Evolutionary conservation across 2,888 invertebrate species (phyloP).

Genomic region (Neelides folsomi): DNA sequence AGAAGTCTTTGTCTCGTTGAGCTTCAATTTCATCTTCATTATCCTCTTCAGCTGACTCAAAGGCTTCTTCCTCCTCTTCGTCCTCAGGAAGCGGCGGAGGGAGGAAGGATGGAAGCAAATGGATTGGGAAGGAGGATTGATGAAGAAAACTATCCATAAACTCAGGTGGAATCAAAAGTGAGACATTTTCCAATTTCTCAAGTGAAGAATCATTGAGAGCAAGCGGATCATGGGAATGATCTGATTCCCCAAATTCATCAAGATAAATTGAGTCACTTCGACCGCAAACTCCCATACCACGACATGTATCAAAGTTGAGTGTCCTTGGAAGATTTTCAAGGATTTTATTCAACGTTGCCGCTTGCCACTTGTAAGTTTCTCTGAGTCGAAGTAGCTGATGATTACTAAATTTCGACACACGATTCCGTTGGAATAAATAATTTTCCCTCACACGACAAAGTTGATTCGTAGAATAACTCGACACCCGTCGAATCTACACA

Average conservation of each 20-base stretch:
- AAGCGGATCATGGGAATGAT: neutral
- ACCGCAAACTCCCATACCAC: conserved; percentile 61
- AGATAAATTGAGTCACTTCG: conserved; percentile 61
- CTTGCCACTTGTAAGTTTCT: conserved; percentile 90
- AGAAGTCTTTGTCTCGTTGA: too few species aligned
- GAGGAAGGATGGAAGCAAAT: neutral
- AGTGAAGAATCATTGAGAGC: neutral
- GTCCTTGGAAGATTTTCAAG: conserved; percentile 70
- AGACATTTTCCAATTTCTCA: conserved; percentile 26
- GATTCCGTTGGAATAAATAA: conserved; percentile 86
- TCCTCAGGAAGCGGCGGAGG: neutral
- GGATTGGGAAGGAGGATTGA: neutral
- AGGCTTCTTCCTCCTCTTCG: too few species aligned
- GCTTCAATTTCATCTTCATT: too few species aligned
- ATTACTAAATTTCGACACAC: conserved; percentile 86
- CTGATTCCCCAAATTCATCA: conserved; percentile 37
- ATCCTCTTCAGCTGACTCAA: too few species aligned
- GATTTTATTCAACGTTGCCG: conserved; percentile 84
- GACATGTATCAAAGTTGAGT: conserved; percentile 45
- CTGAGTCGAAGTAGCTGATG: conserved; percentile 77
- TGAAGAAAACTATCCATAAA: conserved; percentile 5
- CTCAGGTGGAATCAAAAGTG: conserved; percentile 25
- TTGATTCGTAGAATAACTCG: conserved; percentile 82
- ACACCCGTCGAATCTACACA: conserved; percentile 69
- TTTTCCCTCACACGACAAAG: conserved; percentile 88